Evolutionary conservation across 1,140 invertebrate genomes (phyloP).

Genomic region (Ceratosolen solmsi): DNA sequence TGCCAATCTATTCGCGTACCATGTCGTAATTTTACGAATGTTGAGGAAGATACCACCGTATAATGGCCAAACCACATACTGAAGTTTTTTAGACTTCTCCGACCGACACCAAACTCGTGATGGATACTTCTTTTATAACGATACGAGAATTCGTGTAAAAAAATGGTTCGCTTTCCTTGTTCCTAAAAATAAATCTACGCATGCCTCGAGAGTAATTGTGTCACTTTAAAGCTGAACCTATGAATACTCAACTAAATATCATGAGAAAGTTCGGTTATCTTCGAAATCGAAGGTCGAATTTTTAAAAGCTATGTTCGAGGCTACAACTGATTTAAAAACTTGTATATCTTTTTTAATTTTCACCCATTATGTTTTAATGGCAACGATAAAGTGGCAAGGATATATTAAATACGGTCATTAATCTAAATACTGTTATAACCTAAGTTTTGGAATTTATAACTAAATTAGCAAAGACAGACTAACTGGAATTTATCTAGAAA

Average conservation of each 20-base stretch:
- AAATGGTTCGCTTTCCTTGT: background rate
- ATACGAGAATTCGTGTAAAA: background rate
- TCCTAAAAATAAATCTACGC: background rate
- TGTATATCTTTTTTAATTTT: too few relatives aligned
- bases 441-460: too few relatives aligned
- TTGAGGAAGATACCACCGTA: background rate
- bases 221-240: background rate
- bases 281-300: too few relatives aligned
- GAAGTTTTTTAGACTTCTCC: background rate
- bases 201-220: background rate
- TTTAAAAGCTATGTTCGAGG: too few relatives aligned
- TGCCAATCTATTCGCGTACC: too few relatives aligned
- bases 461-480: too few relatives aligned
- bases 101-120: background rate
- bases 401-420: too few relatives aligned
- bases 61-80: background rate
- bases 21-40: background rate
- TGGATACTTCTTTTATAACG: background rate
- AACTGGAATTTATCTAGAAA: too few relatives aligned
- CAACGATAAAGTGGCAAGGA: too few relatives aligned
- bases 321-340: too few relatives aligned
- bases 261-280: background rate
- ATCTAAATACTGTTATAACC: too few relatives aligned
- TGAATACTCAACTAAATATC: background rate
- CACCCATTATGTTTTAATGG: too few relatives aligned